Conservation (phyloP, 1,140 invertebrate genomes). For the Drosophila bocqueti region DNA sequence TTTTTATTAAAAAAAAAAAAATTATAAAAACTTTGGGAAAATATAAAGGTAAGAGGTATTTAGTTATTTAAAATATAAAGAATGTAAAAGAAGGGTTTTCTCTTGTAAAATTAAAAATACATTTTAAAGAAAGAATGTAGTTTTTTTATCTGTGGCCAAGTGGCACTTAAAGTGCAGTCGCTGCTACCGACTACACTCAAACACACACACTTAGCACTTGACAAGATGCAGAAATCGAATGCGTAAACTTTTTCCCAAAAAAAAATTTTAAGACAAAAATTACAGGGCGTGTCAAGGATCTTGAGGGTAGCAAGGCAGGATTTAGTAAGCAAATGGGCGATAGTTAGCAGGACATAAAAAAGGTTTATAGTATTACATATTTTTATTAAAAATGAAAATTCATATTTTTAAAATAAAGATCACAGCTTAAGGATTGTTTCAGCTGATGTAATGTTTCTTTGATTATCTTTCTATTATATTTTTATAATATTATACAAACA, state of each 20-base stretch:
- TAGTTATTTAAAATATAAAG: too few species aligned
- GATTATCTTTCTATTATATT: too few species aligned
- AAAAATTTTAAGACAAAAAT: slow-evolving; percentile 63
- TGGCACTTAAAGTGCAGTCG: slow-evolving; percentile 63
- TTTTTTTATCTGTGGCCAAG: slow-evolving; percentile 45
- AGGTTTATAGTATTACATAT: too few species aligned
- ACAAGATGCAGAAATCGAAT: slow-evolving; percentile 25
- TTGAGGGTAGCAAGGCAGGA: slow-evolving; percentile 4
- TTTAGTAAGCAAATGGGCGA: not conserved
- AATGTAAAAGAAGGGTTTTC: too few species aligned
- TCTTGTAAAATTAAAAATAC: not conserved
- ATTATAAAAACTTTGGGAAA: not conserved
- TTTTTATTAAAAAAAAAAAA: not conserved
- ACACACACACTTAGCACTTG: slow-evolving; percentile 32
- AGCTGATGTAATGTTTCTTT: too few species aligned
- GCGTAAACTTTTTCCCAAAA: slow-evolving; percentile 61
- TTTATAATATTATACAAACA: too few species aligned
- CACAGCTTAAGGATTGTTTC: too few species aligned
- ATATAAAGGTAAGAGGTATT: not conserved
- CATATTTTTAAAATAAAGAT: too few species aligned
- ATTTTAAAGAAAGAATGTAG: not conserved
- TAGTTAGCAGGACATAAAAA: not conserved
- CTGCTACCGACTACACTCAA: slow-evolving; percentile 58
- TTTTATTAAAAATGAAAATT: too few species aligned
- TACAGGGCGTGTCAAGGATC: slow-evolving; percentile 7